Evolutionary conservation across 2,888 invertebrate genomes (phyloP).

Genomic region (Eristalis tenax): DNA sequence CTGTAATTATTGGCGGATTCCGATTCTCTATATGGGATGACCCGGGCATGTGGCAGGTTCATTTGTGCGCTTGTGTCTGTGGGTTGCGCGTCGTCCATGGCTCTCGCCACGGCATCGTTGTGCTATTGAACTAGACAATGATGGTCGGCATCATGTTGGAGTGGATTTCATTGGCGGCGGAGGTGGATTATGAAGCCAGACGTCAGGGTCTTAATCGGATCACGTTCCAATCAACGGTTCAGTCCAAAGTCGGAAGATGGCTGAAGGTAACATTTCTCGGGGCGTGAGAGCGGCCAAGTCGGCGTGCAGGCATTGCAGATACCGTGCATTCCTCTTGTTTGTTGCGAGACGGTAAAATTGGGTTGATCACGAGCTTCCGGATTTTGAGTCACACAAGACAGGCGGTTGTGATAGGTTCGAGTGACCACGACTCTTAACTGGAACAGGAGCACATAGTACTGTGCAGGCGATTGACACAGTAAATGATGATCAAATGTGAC

Average conservation of each 20-base stretch:
- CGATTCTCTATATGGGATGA: slow-evolving; percentile 35
- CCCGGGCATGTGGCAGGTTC: slow-evolving; percentile 45
- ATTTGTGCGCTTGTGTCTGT: slow-evolving; percentile 29
- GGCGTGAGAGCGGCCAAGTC: too few relatives aligned
- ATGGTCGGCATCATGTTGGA: slow-evolving; percentile 20
- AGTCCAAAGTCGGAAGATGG: background rate
- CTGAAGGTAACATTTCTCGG: too few relatives aligned
- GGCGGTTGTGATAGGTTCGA: too few relatives aligned
- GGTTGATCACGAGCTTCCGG: too few relatives aligned
- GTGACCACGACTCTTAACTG: too few relatives aligned
- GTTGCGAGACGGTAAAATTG: too few relatives aligned
- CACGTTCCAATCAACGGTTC: background rate
- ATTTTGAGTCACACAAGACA: too few relatives aligned
- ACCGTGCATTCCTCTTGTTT: too few relatives aligned
- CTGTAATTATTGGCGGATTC: slow-evolving; percentile 63
- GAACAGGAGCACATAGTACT: too few relatives aligned
- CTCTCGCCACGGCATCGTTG: slow-evolving; percentile 39
- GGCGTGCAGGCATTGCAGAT: too few relatives aligned
- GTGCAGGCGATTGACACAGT: too few relatives aligned
- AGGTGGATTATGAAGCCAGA: background rate
- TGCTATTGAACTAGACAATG: slow-evolving; percentile 40
- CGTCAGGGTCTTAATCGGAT: background rate
- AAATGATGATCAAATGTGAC: too few relatives aligned
- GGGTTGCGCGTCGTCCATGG: slow-evolving; percentile 28
- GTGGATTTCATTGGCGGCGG: background rate